phyloP scores from a whole-genome alignment of 2,888 invertebrate species.

The Drosophila recens region DNA sequence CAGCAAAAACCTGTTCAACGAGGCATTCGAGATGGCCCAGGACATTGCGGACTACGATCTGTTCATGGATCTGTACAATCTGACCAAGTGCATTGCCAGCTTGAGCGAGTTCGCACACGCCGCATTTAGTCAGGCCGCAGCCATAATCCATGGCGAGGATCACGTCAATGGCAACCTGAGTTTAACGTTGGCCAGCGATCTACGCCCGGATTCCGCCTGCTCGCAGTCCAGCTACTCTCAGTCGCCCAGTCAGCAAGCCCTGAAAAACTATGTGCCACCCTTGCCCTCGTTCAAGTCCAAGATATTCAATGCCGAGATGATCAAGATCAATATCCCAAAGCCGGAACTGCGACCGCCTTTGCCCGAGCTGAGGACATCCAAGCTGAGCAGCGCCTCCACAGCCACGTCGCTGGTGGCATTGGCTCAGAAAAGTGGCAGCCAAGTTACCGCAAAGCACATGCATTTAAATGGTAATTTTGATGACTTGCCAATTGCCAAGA shows the following conservation, averaged over 20 bases:
- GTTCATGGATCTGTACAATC: conserved; percentile 93
- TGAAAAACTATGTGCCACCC: conserved; percentile 85
- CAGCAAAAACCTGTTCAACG: conserved; percentile 90
- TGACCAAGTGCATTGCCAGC: conserved; percentile 88
- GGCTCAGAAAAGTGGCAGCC: conserved; percentile 60
- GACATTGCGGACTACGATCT: conserved; percentile 94
- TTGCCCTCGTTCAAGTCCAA: conserved; percentile 84
- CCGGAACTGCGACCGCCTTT: conserved; percentile 81
- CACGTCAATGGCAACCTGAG: conserved; percentile 65
- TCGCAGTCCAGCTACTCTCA: conserved; percentile 89
- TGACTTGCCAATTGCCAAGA: not conserved
- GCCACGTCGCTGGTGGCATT: conserved; percentile 62
- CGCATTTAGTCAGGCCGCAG: conserved; percentile 89
- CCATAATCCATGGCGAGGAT: conserved; percentile 80
- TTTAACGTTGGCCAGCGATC: conserved; percentile 61
- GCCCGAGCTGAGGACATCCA: conserved; percentile 64
- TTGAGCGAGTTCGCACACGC: conserved; percentile 88
- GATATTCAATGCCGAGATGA: conserved; percentile 84
- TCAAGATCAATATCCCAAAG: conserved; percentile 85
- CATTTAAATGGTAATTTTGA: conserved; percentile 45
- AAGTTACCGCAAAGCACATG: conserved; percentile 24
- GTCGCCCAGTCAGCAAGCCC: conserved; percentile 60
- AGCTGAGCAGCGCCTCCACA: conserved; percentile 40
- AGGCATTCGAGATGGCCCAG: conserved; percentile 93
- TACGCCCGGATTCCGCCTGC: conserved; percentile 88